phyloP scores from a whole-genome alignment of 2,113 vertebrate genomes.

The Osmerus eperlanus region DNA sequence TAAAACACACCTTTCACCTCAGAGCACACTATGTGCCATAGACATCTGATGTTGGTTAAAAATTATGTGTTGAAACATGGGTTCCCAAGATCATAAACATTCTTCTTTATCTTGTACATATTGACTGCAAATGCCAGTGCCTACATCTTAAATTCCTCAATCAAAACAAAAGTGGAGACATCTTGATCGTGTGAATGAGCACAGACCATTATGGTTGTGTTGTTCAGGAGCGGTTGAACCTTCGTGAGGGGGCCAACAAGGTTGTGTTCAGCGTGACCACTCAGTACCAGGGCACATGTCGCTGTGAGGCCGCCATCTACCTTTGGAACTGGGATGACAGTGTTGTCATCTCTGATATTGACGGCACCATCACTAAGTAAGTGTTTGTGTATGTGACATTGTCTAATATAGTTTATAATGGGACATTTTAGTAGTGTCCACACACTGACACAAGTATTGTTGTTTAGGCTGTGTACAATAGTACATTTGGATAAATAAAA shows the following conservation, averaged over 20 bases:
- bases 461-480: no score
- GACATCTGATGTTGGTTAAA: no score
- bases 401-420: neutral
- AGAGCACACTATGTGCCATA: no score
- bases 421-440: no score
- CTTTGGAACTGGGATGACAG: conserved; percentile 92
- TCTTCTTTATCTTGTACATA: no score
- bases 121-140: no score
- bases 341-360: conserved; percentile 93
- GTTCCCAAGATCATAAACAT: no score
- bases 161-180: neutral
- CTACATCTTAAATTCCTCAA: no score
- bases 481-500: no score
- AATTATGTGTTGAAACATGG: no score
- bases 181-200: neutral
- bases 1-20: no score
- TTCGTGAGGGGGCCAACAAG: conserved; percentile 85
- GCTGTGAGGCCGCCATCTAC: conserved; percentile 90
- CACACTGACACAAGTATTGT: no score
- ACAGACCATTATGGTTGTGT: neutral
- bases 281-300: conserved; percentile 93
- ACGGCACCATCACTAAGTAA: conserved; percentile 96
- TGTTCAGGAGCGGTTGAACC: conserved; percentile 77
- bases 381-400: neutral
- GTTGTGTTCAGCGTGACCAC: conserved; percentile 93